These are phyloP conservation scores for Echinarachnius parma DNA, from an alignment of 53 echinoderm and acorn worm genomes.

Conservation along the genomic window DNA sequence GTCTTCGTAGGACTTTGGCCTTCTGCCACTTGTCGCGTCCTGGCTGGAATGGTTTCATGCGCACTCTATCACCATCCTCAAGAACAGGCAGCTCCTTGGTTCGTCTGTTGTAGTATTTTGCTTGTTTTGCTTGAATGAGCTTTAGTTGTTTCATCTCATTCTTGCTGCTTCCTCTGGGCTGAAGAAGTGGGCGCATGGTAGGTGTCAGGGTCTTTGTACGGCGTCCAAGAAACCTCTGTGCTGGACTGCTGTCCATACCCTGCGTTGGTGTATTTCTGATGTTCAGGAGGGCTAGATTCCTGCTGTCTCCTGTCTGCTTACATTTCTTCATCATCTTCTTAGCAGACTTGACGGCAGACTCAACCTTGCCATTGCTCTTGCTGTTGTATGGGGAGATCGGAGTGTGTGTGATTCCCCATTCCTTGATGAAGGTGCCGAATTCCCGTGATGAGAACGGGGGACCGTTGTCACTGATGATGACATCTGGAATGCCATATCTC, in stretches of 20 bases:
- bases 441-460: constrained; percentile 52
- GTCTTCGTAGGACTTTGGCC: constrained; percentile 18
- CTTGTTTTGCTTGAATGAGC: constrained; percentile 8
- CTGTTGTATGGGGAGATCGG: constrained; percentile 57
- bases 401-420: constrained; percentile 44
- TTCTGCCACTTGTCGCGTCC: constrained; percentile 19
- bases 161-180: constrained; percentile 10
- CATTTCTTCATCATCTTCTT: constrained; percentile 47
- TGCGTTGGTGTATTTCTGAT: constrained; percentile 51
- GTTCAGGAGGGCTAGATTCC: constrained; percentile 45
- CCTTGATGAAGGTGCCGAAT: constrained; percentile 32
- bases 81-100: constrained; percentile 31
- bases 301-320: constrained; percentile 15
- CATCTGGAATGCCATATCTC: constrained; percentile 51
- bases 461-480: constrained; percentile 48
- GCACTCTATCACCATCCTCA: constrained; percentile 7
- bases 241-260: constrained; percentile 49
- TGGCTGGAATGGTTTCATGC: constrained; percentile 48
- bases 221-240: constrained; percentile 41
- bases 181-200: constrained; percentile 20
- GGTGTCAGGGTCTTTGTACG: constrained; percentile 52
- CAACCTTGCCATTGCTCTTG: constrained; percentile 52
- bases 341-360: constrained; percentile 44
- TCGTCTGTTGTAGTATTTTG: constrained; percentile 25
- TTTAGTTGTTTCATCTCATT: too few relatives aligned